These are phyloP conservation scores for Trissolcus japonicus DNA, from an alignment of 2,888 invertebrate genomes.

Conservation along the genomic window DNA sequence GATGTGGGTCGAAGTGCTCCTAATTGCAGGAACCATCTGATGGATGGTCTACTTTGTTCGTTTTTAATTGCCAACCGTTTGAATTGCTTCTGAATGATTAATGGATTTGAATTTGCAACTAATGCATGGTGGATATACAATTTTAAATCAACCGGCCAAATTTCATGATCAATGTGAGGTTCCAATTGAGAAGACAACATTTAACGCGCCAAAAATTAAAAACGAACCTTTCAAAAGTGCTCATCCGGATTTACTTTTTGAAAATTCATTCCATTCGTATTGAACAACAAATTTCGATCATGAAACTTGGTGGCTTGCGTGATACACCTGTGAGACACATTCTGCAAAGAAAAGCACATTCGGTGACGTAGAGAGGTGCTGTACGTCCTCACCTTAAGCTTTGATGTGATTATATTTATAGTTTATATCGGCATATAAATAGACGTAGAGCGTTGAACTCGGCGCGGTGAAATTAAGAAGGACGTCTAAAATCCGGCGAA, in stretches of 20 bases:
- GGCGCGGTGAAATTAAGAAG: neutral
- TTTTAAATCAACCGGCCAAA: too few relatives aligned
- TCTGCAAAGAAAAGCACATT: conserved; percentile 4
- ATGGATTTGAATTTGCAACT: too few relatives aligned
- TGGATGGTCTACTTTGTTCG: neutral
- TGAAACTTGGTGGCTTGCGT: conserved; percentile 6
- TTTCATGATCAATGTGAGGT: too few relatives aligned
- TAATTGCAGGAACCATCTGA: conserved; percentile 10
- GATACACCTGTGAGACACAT: conserved; percentile 16
- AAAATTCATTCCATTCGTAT: too few relatives aligned
- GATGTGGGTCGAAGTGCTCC: conserved; percentile 16
- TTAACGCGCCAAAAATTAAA: too few relatives aligned
- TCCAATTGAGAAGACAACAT: too few relatives aligned
- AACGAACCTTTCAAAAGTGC: too few relatives aligned
- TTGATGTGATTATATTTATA: conserved; percentile 20
- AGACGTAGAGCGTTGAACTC: conserved; percentile 20
- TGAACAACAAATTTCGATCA: neutral
- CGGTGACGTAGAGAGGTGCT: neutral
- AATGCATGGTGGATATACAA: too few relatives aligned
- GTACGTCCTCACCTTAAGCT: conserved; percentile 43
- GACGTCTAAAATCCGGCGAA: neutral
- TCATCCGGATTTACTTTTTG: too few relatives aligned
- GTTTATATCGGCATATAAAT: conserved; percentile 6
- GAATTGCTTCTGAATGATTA: too few relatives aligned
- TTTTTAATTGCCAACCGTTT: neutral